phyloP scores from a whole-genome alignment of 1,140 invertebrate genomes.

The Halotydeus destructor region DNA sequence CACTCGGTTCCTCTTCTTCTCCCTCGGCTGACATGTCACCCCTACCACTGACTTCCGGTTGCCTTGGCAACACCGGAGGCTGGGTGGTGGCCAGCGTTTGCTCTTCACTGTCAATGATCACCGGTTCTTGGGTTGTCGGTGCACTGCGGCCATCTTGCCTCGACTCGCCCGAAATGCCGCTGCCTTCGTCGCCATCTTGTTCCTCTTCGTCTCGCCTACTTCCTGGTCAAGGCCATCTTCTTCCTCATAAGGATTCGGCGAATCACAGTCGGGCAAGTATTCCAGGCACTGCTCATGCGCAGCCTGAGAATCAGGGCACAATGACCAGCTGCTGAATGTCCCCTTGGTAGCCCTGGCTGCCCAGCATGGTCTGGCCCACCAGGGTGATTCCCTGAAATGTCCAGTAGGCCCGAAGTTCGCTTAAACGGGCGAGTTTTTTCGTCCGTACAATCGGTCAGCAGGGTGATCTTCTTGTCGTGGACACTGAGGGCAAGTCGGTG shows the following conservation, averaged over 20 bases:
- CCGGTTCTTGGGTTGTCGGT: background rate
- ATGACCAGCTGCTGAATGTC: slow-evolving; percentile 52
- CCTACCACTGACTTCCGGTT: too few relatives aligned
- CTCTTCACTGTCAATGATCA: background rate
- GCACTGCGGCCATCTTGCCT: background rate
- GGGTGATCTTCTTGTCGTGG: too few relatives aligned
- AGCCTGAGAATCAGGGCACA: slow-evolving; percentile 43
- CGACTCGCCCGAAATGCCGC: background rate
- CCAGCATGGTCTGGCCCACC: background rate
- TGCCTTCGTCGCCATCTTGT: background rate
- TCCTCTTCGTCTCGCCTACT: slow-evolving; percentile 1
- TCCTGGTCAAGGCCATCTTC: background rate
- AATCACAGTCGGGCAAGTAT: slow-evolving; percentile 40
- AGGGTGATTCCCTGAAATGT: slow-evolving; percentile 1
- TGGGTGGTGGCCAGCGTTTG: too few relatives aligned
- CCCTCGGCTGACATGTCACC: too few relatives aligned
- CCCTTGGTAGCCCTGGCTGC: slow-evolving; percentile 31
- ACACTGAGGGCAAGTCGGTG: slow-evolving; percentile 50
- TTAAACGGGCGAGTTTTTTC: background rate
- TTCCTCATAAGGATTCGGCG: slow-evolving; percentile 21
- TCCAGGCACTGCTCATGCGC: slow-evolving; percentile 50
- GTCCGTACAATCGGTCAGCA: background rate
- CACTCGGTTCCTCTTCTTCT: too few relatives aligned
- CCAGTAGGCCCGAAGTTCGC: background rate
- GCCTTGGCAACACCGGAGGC: too few relatives aligned